phyloP scores from a whole-genome alignment of 2,888 invertebrate genomes.

The Himalopsyche japonica region DNA sequence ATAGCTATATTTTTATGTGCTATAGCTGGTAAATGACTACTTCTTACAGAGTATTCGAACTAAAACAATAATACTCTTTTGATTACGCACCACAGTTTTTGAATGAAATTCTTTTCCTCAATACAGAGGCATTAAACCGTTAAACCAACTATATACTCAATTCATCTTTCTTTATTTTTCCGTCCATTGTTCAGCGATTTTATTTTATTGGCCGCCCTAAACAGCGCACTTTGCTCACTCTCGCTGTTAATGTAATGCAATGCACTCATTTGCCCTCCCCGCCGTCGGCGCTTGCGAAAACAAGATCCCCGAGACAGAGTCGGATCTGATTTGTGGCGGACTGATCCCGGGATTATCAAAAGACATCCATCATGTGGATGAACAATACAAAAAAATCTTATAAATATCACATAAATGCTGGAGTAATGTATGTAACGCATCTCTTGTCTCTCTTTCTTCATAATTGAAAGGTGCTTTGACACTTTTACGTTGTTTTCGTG shows the following conservation, averaged over 20 bases:
- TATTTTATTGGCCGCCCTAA: background rate
- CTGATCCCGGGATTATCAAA: no score
- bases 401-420: no score
- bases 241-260: background rate
- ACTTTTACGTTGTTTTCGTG: no score
- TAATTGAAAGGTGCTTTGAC: no score
- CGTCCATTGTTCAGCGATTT: constrained; percentile 1
- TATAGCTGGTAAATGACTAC: no score
- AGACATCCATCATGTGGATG: no score
- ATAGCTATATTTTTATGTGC: no score
- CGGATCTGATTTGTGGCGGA: background rate
- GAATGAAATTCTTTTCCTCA: background rate
- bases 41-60: no score
- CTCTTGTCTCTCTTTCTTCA: no score
- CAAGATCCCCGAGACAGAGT: background rate
- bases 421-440: no score
- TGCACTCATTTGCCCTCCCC: constrained; percentile 1
- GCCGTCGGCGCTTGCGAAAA: background rate
- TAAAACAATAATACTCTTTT: background rate
- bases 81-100: background rate
- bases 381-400: no score
- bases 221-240: background rate
- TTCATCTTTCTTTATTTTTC: constrained; percentile 1
- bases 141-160: background rate
- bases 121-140: background rate